A percentile compares a stretch with the other conserved stretches of the same genome.
Conservation (phyloP, 2,888 invertebrate genomes). For the Apamea sordens region DNA sequence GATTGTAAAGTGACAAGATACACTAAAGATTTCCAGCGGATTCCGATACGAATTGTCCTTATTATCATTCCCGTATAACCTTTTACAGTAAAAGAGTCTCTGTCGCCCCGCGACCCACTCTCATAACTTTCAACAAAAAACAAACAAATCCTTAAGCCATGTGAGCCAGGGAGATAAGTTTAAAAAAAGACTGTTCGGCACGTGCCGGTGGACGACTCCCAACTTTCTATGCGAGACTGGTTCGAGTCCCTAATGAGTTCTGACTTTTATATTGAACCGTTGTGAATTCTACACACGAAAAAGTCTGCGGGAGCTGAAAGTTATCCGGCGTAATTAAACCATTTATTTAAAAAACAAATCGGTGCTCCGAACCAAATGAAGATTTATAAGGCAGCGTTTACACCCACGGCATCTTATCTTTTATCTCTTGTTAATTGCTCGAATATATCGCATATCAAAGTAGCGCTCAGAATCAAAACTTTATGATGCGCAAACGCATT, state of each 20-base stretch:
- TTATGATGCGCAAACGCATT: constrained; percentile 60
- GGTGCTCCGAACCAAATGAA: constrained; percentile 42
- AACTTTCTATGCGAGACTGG: constrained; percentile 61
- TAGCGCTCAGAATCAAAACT: constrained; percentile 51
- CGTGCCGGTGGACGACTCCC: constrained; percentile 59
- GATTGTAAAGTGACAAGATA: constrained; percentile 70
- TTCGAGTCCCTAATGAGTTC: constrained; percentile 56
- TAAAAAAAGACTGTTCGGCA: constrained; percentile 60
- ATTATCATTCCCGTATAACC: constrained; percentile 62
- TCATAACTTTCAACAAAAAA: constrained; percentile 60
- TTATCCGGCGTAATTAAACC: constrained; percentile 51
- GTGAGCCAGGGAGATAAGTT: constrained; percentile 53
- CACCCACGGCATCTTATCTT: constrained; percentile 55
- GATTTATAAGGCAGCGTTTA: constrained; percentile 50
- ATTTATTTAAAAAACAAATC: constrained; percentile 50
- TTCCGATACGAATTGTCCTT: constrained; percentile 59
- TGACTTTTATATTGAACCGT: constrained; percentile 50
- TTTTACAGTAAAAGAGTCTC: constrained; percentile 52
- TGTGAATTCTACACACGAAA: constrained; percentile 40
- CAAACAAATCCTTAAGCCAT: constrained; percentile 54
- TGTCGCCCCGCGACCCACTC: constrained; percentile 41
- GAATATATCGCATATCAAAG: constrained; percentile 56
- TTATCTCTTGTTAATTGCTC: constrained; percentile 56
- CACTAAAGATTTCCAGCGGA: constrained; percentile 62
- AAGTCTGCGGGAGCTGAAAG: constrained; percentile 28